Percentiles rank a stretch among this genome's conserved stretches.
phyloP scores from a whole-genome alignment of 2,888 invertebrate species.

The Sepiola atlantica region DNA sequence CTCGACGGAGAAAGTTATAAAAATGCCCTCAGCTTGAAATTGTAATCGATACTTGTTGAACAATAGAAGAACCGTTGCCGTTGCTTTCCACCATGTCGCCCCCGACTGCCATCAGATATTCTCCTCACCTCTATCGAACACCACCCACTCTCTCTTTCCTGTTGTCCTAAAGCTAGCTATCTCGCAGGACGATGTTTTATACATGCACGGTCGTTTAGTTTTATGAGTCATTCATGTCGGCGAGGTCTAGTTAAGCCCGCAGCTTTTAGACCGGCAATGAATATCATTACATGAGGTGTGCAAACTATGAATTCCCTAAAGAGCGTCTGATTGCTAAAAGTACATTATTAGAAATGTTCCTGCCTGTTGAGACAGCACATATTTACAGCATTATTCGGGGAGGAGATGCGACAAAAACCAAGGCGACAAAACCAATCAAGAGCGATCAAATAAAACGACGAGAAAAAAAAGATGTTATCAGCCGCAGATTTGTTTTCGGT shows the following conservation, averaged over 20 bases:
- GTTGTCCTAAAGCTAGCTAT: background rate
- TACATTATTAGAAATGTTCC: background rate
- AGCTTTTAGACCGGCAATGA: background rate
- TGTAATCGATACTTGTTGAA: background rate
- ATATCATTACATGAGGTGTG: background rate
- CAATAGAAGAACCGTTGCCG: background rate
- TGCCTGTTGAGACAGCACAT: background rate
- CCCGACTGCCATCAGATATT: background rate
- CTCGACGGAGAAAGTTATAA: background rate
- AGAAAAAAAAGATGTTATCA: background rate
- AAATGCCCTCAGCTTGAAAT: background rate
- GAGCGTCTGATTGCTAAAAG: background rate
- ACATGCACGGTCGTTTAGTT: background rate
- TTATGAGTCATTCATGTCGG: background rate
- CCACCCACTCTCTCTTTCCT: background rate
- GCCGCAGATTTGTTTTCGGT: background rate
- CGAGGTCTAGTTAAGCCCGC: background rate
- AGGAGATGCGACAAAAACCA: background rate
- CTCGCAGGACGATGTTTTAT: background rate
- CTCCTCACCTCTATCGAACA: background rate
- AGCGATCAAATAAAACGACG: too few species aligned
- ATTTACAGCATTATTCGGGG: background rate
- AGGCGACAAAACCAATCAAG: background rate
- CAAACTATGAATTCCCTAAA: background rate
- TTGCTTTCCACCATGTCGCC: background rate